Conservation (phyloP, 2,113 vertebrate genomes). For the Gnathonemus echidnorhynchus region DNA sequence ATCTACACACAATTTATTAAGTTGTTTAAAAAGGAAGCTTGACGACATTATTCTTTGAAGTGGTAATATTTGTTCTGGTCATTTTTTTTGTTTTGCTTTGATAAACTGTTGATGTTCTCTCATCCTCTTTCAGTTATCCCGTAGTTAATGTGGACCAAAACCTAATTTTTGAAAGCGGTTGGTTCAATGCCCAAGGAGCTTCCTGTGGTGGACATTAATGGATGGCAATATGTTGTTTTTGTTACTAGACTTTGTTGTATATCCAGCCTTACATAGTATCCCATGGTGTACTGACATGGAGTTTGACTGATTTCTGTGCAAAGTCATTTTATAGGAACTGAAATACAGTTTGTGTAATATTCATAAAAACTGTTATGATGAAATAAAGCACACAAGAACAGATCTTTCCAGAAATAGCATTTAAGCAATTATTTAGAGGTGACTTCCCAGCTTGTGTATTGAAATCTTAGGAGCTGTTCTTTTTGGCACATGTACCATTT, state of each 20-base stretch:
- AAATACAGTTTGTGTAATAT: not conserved
- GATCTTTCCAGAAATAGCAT: not conserved
- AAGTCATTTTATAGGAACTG: not conserved
- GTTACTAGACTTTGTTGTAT: not conserved
- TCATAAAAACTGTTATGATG: not conserved
- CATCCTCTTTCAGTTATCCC: not conserved
- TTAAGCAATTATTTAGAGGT: not conserved
- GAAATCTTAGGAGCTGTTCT: not conserved
- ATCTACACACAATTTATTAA: not conserved
- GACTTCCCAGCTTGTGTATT: not conserved
- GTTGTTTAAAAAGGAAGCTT: not conserved
- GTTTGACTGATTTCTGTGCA: not conserved
- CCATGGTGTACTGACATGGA: not conserved
- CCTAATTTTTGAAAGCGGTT: not conserved
- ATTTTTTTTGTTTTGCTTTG: not conserved
- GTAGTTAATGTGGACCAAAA: not conserved
- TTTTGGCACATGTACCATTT: not conserved
- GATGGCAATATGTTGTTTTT: not conserved
- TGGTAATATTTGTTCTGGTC: not conserved
- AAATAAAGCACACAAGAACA: not conserved
- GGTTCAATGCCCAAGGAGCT: not conserved
- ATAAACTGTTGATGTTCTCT: not conserved
- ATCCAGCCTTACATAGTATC: not conserved
- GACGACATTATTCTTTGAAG: not conserved
- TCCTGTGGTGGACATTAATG: not conserved